Evolutionary conservation across 2,113 vertebrate species (phyloP).

Genomic region (Rhagologus leucostigma): DNA sequence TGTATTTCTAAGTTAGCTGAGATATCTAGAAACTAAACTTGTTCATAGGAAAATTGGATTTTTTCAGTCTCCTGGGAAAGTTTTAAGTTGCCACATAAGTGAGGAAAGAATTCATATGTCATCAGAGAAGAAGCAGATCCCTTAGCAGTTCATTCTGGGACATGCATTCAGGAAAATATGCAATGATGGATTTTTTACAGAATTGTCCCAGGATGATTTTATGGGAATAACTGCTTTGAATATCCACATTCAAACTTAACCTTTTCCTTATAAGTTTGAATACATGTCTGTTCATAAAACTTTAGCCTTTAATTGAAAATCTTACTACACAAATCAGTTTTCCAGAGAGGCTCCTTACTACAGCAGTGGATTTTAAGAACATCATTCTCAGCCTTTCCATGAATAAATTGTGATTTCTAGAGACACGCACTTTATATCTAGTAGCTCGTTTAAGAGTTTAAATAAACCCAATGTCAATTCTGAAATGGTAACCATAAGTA

Average conservation of each 20-base stretch:
- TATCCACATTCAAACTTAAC: not conserved
- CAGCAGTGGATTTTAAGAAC: not conserved
- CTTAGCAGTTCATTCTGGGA: not conserved
- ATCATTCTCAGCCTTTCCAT: not conserved
- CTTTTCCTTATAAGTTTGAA: not conserved
- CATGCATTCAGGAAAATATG: not conserved
- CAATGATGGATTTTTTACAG: not conserved
- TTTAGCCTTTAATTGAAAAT: not conserved
- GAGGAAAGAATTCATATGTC: slow-evolving; percentile 13
- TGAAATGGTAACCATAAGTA: not conserved
- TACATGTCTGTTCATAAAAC: not conserved
- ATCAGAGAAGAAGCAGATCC: not conserved
- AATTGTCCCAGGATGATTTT: not conserved
- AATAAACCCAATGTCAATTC: not conserved
- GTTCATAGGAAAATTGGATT: not conserved
- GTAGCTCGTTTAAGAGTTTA: not conserved
- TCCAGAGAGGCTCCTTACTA: not conserved
- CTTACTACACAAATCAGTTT: not conserved
- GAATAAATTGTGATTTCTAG: not conserved
- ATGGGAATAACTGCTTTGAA: not conserved
- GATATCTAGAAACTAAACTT: not conserved
- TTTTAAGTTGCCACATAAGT: not conserved
- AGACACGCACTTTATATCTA: not conserved
- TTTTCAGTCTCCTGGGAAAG: not conserved
- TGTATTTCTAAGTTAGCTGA: not conserved